A percentile compares a stretch with the other conserved stretches of the same genome.
phyloP scores from a whole-genome alignment of 2,797 vertebrate species.

The Novumbra hubbsi region DNA sequence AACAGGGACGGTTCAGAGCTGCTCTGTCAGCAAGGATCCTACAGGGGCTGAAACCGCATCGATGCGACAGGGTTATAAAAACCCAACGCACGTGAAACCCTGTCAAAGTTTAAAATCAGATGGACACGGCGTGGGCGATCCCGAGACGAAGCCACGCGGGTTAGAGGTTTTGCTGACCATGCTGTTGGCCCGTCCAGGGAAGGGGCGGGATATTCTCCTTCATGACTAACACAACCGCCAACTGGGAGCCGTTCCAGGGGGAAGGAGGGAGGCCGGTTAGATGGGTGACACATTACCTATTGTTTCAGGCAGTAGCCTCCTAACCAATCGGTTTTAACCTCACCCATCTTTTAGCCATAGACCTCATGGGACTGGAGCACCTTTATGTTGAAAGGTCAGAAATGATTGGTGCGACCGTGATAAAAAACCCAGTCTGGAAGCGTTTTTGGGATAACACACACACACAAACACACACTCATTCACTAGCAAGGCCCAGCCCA shows the following conservation, averaged over 20 bases:
- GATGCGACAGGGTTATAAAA: constrained; percentile 70
- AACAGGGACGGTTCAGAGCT: constrained; percentile 41
- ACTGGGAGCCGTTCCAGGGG: constrained; percentile 27
- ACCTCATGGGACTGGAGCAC: too few species aligned
- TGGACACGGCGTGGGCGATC: constrained; percentile 41
- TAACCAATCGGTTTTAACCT: too few species aligned
- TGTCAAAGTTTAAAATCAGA: constrained; percentile 59
- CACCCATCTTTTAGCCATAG: too few species aligned
- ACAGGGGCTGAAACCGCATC: constrained; percentile 32
- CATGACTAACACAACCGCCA: constrained; percentile 50
- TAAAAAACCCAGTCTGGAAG: too few species aligned
- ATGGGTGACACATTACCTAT: too few species aligned
- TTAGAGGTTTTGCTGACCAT: constrained; percentile 51
- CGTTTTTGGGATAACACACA: neutral
- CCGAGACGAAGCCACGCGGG: constrained; percentile 41
- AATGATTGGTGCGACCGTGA: too few species aligned
- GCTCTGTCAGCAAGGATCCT: constrained; percentile 62
- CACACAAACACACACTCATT: constrained; percentile 10
- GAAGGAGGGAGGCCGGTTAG: neutral
- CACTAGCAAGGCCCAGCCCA: constrained; percentile 20
- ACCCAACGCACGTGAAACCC: constrained; percentile 62
- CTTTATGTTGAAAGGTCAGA: too few species aligned
- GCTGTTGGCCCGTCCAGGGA: constrained; percentile 55
- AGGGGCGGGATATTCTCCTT: constrained; percentile 50
- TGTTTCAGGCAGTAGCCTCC: too few species aligned